These are phyloP conservation scores for Leptodactylus fallax DNA, from an alignment of 2,797 vertebrate genomes.

Conservation along the genomic window DNA sequence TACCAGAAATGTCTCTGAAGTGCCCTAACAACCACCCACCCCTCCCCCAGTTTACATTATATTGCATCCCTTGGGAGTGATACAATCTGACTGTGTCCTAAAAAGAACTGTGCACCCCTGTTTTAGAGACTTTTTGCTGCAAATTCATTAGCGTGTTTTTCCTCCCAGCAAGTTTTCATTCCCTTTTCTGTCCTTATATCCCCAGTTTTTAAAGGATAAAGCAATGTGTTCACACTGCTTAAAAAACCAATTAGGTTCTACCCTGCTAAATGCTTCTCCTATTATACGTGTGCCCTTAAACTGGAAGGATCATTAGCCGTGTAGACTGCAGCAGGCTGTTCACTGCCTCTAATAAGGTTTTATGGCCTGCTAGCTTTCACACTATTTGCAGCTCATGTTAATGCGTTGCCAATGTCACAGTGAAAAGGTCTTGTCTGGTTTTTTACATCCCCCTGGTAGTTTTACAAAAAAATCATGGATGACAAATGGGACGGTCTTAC, in stretches of 20 bases:
- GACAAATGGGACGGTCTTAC: neutral
- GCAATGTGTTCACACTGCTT: neutral
- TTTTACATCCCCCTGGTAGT: neutral
- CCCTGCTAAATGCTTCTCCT: conserved; percentile 10
- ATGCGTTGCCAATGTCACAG: conserved; percentile 23
- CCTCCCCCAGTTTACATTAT: no score
- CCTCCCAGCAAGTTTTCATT: neutral
- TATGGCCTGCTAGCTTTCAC: conserved; percentile 30
- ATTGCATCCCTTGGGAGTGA: no score
- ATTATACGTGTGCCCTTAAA: neutral
- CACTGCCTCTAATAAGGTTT: conserved; percentile 30
- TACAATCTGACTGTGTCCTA: no score
- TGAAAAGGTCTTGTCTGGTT: neutral
- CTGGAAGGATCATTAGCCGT: conserved; percentile 1
- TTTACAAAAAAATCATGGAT: neutral
- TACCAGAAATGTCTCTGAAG: no score
- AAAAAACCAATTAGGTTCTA: neutral
- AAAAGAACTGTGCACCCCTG: no score
- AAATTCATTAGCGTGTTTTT: neutral
- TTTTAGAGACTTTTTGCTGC: no score
- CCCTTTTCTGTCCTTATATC: neutral
- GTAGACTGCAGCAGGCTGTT: neutral
- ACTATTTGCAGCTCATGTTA: conserved; percentile 9
- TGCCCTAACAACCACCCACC: no score
- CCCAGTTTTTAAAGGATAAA: conserved; percentile 1